Percentiles rank a stretch among this genome's conserved stretches.
phyloP scores from a whole-genome alignment of 2,113 vertebrate species.

The Oncorhynchus tshawytscha region DNA sequence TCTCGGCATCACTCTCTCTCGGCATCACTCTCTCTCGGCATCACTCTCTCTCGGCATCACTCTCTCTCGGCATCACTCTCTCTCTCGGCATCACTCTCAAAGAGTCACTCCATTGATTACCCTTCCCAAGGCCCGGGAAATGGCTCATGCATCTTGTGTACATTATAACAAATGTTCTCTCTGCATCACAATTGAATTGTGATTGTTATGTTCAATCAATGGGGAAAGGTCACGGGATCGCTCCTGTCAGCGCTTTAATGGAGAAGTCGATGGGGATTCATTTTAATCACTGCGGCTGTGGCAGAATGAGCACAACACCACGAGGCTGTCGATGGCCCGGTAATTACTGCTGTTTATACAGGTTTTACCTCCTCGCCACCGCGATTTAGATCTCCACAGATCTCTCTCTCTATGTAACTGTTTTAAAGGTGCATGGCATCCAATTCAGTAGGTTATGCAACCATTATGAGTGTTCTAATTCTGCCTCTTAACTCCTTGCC shows the following conservation, averaged over 20 bases:
- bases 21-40: neutral
- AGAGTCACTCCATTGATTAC: constrained; percentile 96
- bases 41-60: constrained; percentile 22
- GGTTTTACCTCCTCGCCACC: constrained; percentile 81
- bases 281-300: constrained; percentile 99
- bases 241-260: constrained; percentile 99
- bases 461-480: constrained; percentile 50
- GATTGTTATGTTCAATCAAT: constrained; percentile 99
- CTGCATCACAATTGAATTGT: constrained; percentile 99
- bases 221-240: constrained; percentile 98
- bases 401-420: constrained; percentile 82
- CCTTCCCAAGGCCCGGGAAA: constrained; percentile 89
- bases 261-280: constrained; percentile 99
- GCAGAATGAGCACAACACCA: constrained; percentile 91
- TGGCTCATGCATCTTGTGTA: constrained; percentile 96
- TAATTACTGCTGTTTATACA: constrained; percentile 98
- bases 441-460: constrained; percentile 59
- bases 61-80: constrained; percentile 64
- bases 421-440: constrained; percentile 52
- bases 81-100: constrained; percentile 69
- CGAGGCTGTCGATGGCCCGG: constrained; percentile 91
- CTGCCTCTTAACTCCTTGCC: constrained; percentile 4
- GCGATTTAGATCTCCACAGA: constrained; percentile 94
- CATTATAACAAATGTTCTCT: constrained; percentile 99
- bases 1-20: neutral